These are phyloP conservation scores for Zaprionus lachaisei DNA, from an alignment of 1,140 invertebrate genomes.

Conservation along the genomic window DNA sequence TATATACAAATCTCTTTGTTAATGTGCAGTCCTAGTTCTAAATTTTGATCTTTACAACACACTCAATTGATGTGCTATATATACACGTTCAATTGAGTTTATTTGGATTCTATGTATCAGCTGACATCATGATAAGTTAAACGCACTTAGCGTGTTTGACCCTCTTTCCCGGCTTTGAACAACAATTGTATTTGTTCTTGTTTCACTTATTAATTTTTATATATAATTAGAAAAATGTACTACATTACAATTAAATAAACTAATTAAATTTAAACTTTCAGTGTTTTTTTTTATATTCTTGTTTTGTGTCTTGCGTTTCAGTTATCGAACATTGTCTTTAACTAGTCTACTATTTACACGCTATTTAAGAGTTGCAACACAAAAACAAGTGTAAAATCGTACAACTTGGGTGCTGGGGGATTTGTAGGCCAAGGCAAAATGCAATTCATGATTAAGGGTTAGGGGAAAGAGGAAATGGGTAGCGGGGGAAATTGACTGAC, in stretches of 20 bases:
- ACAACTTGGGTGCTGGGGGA: constrained; percentile 21
- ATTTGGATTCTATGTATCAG: neutral
- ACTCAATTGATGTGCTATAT: neutral
- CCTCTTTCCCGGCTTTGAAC: neutral
- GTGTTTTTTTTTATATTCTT: constrained; percentile 54
- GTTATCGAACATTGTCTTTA: constrained; percentile 60
- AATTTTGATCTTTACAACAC: neutral
- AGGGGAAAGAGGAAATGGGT: neutral
- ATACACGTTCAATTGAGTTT: neutral
- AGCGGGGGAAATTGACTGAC: constrained; percentile 12
- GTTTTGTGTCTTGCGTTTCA: constrained; percentile 58
- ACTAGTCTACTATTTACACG: constrained; percentile 73
- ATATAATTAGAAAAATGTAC: constrained; percentile 81
- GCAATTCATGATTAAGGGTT: constrained; percentile 13
- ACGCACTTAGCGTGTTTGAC: neutral
- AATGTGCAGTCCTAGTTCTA: neutral
- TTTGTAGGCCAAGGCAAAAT: constrained; percentile 11
- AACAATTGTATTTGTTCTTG: constrained; percentile 23
- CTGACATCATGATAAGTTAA: neutral
- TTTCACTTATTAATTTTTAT: constrained; percentile 47
- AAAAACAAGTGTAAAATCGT: constrained; percentile 68
- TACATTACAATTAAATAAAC: constrained; percentile 81
- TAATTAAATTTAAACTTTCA: constrained; percentile 75
- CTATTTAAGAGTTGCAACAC: constrained; percentile 63
- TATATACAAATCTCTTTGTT: neutral